These are phyloP conservation scores for Spatulosminthurus flaviceps DNA, from an alignment of 2,888 invertebrate species.

Conservation along the genomic window DNA sequence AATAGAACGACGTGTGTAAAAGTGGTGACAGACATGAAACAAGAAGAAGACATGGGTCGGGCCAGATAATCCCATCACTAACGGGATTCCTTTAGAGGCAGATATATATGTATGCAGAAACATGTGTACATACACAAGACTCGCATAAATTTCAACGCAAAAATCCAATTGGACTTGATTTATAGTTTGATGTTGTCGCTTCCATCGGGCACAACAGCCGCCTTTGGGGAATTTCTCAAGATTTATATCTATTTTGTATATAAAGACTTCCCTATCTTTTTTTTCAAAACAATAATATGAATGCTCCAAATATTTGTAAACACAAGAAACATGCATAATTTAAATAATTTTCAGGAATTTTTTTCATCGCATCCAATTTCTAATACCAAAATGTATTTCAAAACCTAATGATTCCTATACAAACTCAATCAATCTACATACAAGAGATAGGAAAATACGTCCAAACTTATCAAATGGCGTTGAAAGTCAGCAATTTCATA, in stretches of 20 bases:
- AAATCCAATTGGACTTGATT: constrained; percentile 8
- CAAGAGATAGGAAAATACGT: too few species aligned
- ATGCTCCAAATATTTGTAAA: constrained; percentile 2
- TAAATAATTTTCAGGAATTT: too few species aligned
- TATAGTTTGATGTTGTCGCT: not conserved
- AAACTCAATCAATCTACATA: too few species aligned
- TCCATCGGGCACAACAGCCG: not conserved
- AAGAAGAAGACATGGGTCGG: constrained; percentile 1
- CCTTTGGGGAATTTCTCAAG: too few species aligned
- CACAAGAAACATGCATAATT: too few species aligned
- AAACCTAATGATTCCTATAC: too few species aligned
- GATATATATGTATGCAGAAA: not conserved
- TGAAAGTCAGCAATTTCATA: too few species aligned
- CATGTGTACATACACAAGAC: not conserved
- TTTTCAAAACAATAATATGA: not conserved
- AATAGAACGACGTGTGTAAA: not conserved
- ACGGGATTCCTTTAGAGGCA: not conserved
- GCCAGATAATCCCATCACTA: not conserved
- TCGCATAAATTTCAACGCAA: constrained; percentile 11
- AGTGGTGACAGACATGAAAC: not conserved
- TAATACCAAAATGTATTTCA: too few species aligned
- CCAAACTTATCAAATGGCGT: too few species aligned
- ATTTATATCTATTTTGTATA: too few species aligned
- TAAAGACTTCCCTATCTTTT: too few species aligned
- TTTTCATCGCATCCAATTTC: too few species aligned